Percentiles rank a stretch among this genome's conserved stretches.
Evolutionary conservation across 2,113 vertebrate species (phyloP).

Genomic region (Recurvirostra avosetta): DNA sequence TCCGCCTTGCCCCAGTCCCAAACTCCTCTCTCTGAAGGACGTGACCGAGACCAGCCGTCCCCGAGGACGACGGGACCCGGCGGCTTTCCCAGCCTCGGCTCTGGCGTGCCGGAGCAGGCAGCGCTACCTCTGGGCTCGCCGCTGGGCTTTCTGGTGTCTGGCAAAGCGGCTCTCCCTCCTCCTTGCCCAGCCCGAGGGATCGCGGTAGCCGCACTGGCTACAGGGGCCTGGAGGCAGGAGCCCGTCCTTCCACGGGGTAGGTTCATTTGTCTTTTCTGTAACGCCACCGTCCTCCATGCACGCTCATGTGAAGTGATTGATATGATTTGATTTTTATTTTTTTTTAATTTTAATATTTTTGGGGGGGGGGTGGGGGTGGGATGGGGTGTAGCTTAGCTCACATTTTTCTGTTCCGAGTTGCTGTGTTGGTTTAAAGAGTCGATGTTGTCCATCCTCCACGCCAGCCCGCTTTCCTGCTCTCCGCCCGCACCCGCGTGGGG

Average conservation of each 20-base stretch:
- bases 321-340: not conserved
- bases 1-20: not conserved
- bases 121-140: not conserved
- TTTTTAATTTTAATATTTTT: not conserved
- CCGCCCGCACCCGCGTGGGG: slow-evolving; percentile 51
- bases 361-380: no score
- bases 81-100: not conserved
- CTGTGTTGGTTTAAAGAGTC: slow-evolving; percentile 44
- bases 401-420: slow-evolving; percentile 32
- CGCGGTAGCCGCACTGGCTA: not conserved
- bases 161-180: not conserved
- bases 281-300: slow-evolving; percentile 40
- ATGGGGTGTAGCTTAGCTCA: not conserved
- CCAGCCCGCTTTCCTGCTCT: slow-evolving; percentile 30
- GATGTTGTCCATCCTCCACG: slow-evolving; percentile 1
- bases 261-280: slow-evolving; percentile 74
- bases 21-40: not conserved
- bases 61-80: slow-evolving; percentile 5
- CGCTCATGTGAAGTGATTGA: slow-evolving; percentile 37
- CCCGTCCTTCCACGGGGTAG: slow-evolving; percentile 64
- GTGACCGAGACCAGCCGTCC: slow-evolving; percentile 5
- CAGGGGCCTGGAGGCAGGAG: slow-evolving; percentile 7
- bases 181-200: not conserved
- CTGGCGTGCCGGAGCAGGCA: not conserved
- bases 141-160: not conserved